These are phyloP conservation scores for Sciaenops ocellatus DNA, from an alignment of 2,797 vertebrate genomes.

Conservation along the genomic window DNA sequence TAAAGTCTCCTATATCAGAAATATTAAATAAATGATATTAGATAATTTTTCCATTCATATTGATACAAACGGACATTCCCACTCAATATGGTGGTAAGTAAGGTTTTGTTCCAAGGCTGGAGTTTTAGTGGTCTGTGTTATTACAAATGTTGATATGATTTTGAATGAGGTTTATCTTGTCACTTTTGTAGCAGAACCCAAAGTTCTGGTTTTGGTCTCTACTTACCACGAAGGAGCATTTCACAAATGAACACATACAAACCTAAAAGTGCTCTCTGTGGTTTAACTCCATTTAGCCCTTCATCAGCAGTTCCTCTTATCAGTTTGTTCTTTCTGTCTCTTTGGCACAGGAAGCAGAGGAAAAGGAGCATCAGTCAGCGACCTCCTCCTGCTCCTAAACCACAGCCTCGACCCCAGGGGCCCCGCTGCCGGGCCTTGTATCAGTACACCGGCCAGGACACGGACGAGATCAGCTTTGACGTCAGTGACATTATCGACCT, in stretches of 20 bases:
- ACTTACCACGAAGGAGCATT: neutral
- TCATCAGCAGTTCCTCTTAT: slow-evolving; percentile 2
- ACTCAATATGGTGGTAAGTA: neutral
- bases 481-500: slow-evolving; percentile 92
- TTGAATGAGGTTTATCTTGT: neutral
- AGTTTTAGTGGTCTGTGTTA: neutral
- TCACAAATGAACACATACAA: neutral
- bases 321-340: neutral
- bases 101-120: neutral
- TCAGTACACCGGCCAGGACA: slow-evolving; percentile 93
- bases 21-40: neutral
- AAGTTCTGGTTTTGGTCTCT: neutral
- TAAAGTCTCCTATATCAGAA: neutral
- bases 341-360: slow-evolving; percentile 88
- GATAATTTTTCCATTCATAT: too few species aligned
- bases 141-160: neutral
- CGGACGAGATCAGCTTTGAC: slow-evolving; percentile 96
- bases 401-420: slow-evolving; percentile 78
- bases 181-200: neutral
- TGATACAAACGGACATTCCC: neutral
- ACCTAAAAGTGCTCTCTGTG: neutral
- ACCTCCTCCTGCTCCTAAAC: slow-evolving; percentile 91
- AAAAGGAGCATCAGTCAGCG: slow-evolving; percentile 88
- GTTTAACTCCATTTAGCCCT: neutral
- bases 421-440: slow-evolving; percentile 92